Percentiles rank a stretch among this genome's conserved stretches.
These are phyloP conservation scores for Erpobdella octoculata DNA, from an alignment of 2,888 invertebrate genomes.

Conservation along the genomic window DNA sequence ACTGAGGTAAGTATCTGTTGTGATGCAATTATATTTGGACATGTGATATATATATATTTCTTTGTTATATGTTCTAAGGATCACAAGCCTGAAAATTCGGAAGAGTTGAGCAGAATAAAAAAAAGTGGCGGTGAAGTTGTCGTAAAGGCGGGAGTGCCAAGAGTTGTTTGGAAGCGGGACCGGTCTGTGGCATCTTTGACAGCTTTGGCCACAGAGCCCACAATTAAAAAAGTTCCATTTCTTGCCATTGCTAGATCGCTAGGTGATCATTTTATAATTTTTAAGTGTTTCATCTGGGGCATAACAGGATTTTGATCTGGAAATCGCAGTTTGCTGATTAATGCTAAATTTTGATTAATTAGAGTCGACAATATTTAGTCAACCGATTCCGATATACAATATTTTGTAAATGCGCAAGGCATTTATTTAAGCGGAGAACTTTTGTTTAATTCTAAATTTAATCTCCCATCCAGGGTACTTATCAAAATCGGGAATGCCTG, in stretches of 20 bases:
- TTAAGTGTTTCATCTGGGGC: too few species aligned
- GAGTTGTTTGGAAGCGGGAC: conserved; percentile 95
- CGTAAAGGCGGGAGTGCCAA: conserved; percentile 73
- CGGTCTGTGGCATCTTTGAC: conserved; percentile 37
- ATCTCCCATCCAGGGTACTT: too few species aligned
- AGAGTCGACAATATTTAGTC: too few species aligned
- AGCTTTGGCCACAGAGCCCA: conserved; percentile 55
- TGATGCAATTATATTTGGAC: not conserved
- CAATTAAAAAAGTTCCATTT: conserved; percentile 51
- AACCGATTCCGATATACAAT: too few species aligned
- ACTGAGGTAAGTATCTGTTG: not conserved
- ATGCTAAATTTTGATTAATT: too few species aligned
- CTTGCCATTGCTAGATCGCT: conserved; percentile 89
- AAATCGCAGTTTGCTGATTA: too few species aligned
- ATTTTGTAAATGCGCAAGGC: too few species aligned
- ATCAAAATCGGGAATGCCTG: too few species aligned
- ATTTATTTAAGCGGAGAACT: too few species aligned
- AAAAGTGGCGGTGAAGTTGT: conserved; percentile 57
- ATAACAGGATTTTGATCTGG: too few species aligned
- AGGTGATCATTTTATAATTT: conserved; percentile 56
- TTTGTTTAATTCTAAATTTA: too few species aligned
- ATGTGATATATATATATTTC: not conserved
- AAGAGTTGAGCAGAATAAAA: conserved; percentile 74
- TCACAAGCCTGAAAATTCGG: conserved; percentile 84
- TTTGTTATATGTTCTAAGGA: conserved; percentile 56